Evolutionary conservation across 1,140 invertebrate genomes (phyloP), one percentile per base, ranked within the genome.

Genomic region (Achatina immaculata): DNA sequence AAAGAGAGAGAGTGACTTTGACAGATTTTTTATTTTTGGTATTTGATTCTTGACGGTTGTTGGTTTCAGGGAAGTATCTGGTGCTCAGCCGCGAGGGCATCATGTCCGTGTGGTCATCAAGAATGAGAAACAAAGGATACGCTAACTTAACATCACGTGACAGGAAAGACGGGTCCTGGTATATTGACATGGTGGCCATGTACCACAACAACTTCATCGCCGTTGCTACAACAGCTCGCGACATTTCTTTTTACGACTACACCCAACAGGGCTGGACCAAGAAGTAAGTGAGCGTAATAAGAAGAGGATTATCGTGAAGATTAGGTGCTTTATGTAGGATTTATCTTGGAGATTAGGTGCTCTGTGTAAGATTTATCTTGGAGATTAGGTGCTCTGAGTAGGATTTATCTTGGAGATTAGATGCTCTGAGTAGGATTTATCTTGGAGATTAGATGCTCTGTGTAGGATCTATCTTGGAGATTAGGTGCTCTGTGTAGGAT

Each of bases 141-240:
- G 69, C 40, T 43, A 71, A 71, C 36, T 38, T 80, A 31, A 36
- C 34, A 28, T 16, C 38, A 40, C 36, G 48, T 66, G 82, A 85
- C 14, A 76, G 84, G 48, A 48, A 79, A 7, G 85, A 83, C 36
- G 83, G 84, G 19, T 78, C 84, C 21, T 90, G 88, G 88, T 78
- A 88, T 21, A 85, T 87, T 1, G 86, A 88, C 66, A 82, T 90
- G 77, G 85, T 85, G 7, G 82, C 78, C 38, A 83, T 89, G 81
- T 86, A 88, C 48, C 89, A 90, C 78, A 86, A 89, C 45, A 86
- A 83, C 77, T 86, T 87, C 86, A 34, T 90, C 36, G 86, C 84
- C 11, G 40, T 87, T 0, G 81, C 88, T 11, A 85, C 88, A 6
- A 90, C 88, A 0, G 85, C 86, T 24, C 66, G 87, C 28, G 88